Conservation (phyloP, 2,113 vertebrate genomes). For the Lepus europaeus region DNA sequence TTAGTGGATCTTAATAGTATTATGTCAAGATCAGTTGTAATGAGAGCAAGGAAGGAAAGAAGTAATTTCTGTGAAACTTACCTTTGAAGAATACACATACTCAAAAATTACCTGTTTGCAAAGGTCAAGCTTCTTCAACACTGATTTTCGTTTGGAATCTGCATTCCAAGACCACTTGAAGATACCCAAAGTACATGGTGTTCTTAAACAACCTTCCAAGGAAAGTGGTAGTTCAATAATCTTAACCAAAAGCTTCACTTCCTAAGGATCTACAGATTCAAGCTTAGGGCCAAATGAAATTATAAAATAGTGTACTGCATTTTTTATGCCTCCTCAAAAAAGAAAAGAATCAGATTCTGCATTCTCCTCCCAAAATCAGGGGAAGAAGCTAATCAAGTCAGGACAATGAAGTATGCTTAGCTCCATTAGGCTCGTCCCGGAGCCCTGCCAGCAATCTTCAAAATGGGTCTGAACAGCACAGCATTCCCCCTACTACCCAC, state of each 20-base stretch:
- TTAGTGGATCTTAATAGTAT: background rate
- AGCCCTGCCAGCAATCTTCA: background rate
- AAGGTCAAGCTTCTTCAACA: conserved; percentile 66
- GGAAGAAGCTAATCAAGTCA: background rate
- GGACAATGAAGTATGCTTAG: background rate
- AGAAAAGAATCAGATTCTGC: background rate
- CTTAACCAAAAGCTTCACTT: conserved; percentile 42
- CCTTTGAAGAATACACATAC: conserved; percentile 31
- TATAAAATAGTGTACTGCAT: background rate
- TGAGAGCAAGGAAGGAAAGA: background rate
- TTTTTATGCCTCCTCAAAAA: conserved; percentile 24
- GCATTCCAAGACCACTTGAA: conserved; percentile 64
- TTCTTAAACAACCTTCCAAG: conserved; percentile 58
- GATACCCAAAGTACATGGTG: conserved; percentile 26
- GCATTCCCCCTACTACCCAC: background rate
- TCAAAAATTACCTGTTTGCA: conserved; percentile 40
- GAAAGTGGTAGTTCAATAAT: background rate
- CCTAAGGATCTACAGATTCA: background rate
- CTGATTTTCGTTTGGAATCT: conserved; percentile 35
- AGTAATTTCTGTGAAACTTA: conserved; percentile 47
- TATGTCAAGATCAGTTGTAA: conserved; percentile 36
- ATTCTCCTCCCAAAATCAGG: background rate
- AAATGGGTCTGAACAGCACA: background rate
- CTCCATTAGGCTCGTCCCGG: background rate
- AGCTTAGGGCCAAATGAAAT: background rate